Percentiles rank a stretch among this genome's conserved stretches.
Conservation (phyloP, 1,140 invertebrate species). For the Mizuhopecten yessoensis region DNA sequence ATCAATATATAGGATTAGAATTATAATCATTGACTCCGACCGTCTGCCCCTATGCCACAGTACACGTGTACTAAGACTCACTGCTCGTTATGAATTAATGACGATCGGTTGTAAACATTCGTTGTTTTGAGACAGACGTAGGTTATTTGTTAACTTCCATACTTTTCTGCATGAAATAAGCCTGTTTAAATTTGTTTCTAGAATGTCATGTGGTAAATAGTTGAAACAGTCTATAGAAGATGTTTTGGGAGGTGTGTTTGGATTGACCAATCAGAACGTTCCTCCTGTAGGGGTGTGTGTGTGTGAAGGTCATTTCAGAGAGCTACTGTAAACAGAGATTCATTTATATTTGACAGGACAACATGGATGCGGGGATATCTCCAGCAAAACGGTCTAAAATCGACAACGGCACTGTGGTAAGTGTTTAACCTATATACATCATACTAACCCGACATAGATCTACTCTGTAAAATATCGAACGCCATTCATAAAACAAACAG, state of each 20-base stretch:
- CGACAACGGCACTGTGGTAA: not conserved
- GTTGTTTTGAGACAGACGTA: too few relatives aligned
- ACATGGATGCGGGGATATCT: not conserved
- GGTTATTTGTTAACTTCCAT: too few relatives aligned
- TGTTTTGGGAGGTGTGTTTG: not conserved
- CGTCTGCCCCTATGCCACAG: too few relatives aligned
- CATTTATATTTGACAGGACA: not conserved
- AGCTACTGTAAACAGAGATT: not conserved
- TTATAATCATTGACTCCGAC: too few relatives aligned
- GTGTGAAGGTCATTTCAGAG: not conserved
- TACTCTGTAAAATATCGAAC: not conserved
- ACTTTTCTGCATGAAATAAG: too few relatives aligned
- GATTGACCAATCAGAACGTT: not conserved
- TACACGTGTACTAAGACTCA: too few relatives aligned
- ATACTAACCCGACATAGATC: not conserved
- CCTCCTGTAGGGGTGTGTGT: not conserved
- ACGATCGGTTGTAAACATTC: too few relatives aligned
- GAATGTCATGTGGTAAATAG: too few relatives aligned
- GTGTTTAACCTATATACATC: not conserved
- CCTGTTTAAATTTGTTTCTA: too few relatives aligned
- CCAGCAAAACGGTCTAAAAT: slow-evolving; percentile 1
- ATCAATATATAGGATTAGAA: too few relatives aligned
- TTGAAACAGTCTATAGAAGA: not conserved
- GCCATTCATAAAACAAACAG: not conserved
- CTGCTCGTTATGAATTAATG: too few relatives aligned